A percentile compares a stretch with the other conserved stretches of the same genome.
These are phyloP conservation scores for Sminthurides bifidus DNA, from an alignment of 1,140 invertebrate genomes.

Conservation along the genomic window DNA sequence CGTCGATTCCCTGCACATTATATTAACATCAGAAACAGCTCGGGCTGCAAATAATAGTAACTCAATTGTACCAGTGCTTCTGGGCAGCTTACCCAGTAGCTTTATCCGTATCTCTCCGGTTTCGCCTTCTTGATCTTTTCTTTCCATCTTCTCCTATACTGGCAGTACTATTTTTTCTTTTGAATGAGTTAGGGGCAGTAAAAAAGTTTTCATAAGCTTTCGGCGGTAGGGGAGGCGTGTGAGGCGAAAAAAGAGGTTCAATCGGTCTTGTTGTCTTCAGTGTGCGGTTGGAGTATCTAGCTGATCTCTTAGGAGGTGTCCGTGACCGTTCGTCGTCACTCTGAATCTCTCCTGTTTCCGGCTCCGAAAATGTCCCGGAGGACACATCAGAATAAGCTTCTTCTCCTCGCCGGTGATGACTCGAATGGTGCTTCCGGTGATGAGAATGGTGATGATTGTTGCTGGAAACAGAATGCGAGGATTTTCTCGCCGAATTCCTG, in stretches of 20 bases:
- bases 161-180: conserved; percentile 8
- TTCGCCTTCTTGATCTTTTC: conserved; percentile 12
- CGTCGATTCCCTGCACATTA: no score
- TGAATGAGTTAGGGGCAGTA: not conserved
- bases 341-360: conserved; percentile 78
- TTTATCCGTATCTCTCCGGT: conserved; percentile 3
- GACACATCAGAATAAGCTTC: conserved; percentile 38
- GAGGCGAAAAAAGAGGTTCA: conserved; percentile 35
- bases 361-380: conserved; percentile 73
- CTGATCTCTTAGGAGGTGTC: not conserved
- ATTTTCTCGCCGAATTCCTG: not conserved
- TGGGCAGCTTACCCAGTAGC: not conserved
- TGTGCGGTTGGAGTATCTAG: not conserved
- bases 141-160: conserved; percentile 17
- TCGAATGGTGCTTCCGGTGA: not conserved
- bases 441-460: not conserved
- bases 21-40: not conserved
- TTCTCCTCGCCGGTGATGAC: no score
- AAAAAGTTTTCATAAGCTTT: conserved; percentile 36
- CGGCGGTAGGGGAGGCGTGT: conserved; percentile 45
- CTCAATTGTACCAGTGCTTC: not conserved
- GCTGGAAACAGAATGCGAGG: not conserved
- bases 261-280: not conserved
- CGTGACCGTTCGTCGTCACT: conserved; percentile 41
- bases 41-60: not conserved